Evolutionary conservation across 2,113 vertebrate genomes (phyloP).

Genomic region (Syngnathus floridae): DNA sequence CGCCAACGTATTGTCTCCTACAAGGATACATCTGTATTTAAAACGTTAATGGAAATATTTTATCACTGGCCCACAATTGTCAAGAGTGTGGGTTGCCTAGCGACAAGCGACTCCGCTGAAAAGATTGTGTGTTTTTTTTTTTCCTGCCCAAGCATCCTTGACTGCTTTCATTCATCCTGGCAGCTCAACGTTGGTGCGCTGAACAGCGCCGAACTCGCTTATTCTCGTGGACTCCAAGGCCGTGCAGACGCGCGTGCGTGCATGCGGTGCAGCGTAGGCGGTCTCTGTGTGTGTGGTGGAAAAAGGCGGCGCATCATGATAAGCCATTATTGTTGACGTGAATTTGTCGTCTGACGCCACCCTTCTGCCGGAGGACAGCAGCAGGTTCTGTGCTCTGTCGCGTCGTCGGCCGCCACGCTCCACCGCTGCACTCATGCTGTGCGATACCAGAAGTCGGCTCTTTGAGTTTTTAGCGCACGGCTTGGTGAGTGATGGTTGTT

Average conservation of each 20-base stretch:
- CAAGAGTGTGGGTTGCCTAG: slow-evolving; percentile 37
- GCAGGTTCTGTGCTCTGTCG: slow-evolving; percentile 24
- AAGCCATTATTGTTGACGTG: slow-evolving; percentile 30
- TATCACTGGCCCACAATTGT: not conserved
- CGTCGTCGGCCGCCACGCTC: slow-evolving; percentile 7
- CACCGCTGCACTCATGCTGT: slow-evolving; percentile 52
- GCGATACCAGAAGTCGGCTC: slow-evolving; percentile 63
- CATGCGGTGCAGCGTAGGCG: slow-evolving; percentile 23
- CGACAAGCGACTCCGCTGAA: slow-evolving; percentile 42
- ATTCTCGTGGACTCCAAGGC: slow-evolving; percentile 55
- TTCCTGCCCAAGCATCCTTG: slow-evolving; percentile 48
- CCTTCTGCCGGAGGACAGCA: slow-evolving; percentile 21
- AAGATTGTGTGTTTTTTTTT: slow-evolving; percentile 26
- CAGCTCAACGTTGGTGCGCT: slow-evolving; percentile 32
- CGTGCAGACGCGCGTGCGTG: slow-evolving; percentile 28
- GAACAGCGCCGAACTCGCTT: slow-evolving; percentile 41
- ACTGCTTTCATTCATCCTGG: slow-evolving; percentile 36
- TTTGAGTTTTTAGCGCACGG: slow-evolving; percentile 72
- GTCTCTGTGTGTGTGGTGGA: slow-evolving; percentile 8
- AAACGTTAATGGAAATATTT: not conserved
- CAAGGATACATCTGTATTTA: not conserved
- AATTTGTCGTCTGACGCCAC: slow-evolving; percentile 19
- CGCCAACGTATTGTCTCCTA: not conserved
- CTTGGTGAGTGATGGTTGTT: slow-evolving; percentile 59
- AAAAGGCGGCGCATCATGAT: slow-evolving; percentile 18